Evolutionary conservation across 2,797 vertebrate genomes (phyloP), one percentile per base, ranked within the genome.

Genomic region (Thunnus albacares): DNA sequence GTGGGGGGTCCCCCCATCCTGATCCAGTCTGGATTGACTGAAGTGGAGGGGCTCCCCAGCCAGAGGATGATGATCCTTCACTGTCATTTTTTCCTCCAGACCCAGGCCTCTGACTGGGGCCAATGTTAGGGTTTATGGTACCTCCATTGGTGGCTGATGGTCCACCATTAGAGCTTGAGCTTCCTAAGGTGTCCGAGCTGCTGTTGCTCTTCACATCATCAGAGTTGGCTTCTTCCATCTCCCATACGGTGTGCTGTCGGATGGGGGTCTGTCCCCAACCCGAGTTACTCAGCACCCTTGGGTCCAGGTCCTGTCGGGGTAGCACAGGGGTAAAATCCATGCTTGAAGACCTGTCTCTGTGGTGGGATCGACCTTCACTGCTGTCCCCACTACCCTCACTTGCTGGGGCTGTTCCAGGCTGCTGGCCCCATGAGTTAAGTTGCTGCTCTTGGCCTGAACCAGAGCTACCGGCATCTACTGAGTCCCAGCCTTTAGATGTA

Each of bases 201-300:
- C 95, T 96, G 84, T 95, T 96, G 89, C 94, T 97, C 89, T 98
- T 99, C 38, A 81, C 91, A 80, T 91, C 90, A 79, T 92, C 89
- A 62, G 88, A 90, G 59, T 71, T 89, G 35, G 96, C 96, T 60
- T 96, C 93, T 91, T 97, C 96, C 0, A 96, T 98, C 83, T 99
- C 97, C 98, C 98, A 99, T 86, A 97, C 96, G 85, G 98, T 99
- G 94, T 99, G 97, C 93, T 99, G 98, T 92, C 97, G 97, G 88
- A 99, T 97, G 65, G 98, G 98, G 84, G 97, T 99, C 95, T 99
- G 98, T 89, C 98, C 98, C 98, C 98, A 99, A 35, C 98, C 98
- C 1, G 97, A 95, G 93, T 99, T 99, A 95, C 97, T 99, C 55
- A 99, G 96, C 93, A 99, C 98, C 80, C 97, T 96, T 10, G 98